Conservation (phyloP, 2,113 vertebrate species). For the Gobio gobio region DNA sequence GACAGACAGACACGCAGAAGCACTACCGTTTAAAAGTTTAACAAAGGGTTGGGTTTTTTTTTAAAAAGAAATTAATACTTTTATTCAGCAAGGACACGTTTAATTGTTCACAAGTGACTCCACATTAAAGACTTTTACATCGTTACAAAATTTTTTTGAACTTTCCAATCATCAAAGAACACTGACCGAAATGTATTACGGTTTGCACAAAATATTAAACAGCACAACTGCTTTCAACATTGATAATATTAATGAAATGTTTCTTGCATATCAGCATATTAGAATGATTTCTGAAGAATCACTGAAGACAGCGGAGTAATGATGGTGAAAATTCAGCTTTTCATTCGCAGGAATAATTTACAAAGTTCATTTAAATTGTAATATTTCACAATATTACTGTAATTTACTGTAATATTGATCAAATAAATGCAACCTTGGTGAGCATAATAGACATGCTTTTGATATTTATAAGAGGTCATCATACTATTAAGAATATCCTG, state of each 20-base stretch:
- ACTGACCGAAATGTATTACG: not conserved
- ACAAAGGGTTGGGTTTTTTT: too few species aligned
- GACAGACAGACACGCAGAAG: not conserved
- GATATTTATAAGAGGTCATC: too few species aligned
- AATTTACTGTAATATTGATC: too few species aligned
- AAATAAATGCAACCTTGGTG: too few species aligned
- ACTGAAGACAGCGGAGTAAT: not conserved
- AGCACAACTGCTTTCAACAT: not conserved
- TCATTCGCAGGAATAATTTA: not conserved
- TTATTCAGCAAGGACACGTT: not conserved
- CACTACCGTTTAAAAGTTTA: not conserved
- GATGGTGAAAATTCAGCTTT: not conserved
- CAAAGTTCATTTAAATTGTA: too few species aligned
- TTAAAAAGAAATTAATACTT: not conserved
- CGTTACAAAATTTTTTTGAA: not conserved
- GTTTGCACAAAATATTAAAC: not conserved
- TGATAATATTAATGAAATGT: not conserved
- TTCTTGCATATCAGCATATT: not conserved
- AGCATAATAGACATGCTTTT: too few species aligned
- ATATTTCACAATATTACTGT: too few species aligned
- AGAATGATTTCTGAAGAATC: not conserved
- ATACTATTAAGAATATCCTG: too few species aligned
- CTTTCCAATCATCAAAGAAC: not conserved
- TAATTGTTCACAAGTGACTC: not conserved
- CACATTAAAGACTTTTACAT: not conserved